phyloP scores from a whole-genome alignment of 2,888 invertebrate genomes.

The Melieria picta region DNA sequence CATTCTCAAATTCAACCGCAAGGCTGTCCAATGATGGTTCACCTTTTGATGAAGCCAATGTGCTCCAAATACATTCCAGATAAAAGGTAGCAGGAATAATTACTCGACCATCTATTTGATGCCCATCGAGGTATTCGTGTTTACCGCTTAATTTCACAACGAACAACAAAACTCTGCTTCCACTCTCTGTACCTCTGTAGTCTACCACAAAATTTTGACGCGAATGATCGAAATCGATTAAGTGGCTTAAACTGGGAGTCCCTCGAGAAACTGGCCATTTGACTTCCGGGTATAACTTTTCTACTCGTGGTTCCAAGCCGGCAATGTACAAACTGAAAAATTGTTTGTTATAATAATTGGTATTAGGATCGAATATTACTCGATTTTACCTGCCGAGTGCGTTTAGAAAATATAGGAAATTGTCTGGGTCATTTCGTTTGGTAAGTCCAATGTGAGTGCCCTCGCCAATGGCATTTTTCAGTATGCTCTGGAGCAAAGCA shows the following conservation, averaged over 20 bases:
- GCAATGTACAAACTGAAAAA: conserved; percentile 75
- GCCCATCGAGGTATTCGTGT: conserved; percentile 78
- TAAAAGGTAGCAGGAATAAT: conserved; percentile 82
- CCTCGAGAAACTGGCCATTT: conserved; percentile 84
- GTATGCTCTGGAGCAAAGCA: conserved; percentile 73
- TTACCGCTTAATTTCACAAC: conserved; percentile 73
- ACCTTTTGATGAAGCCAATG: conserved; percentile 74
- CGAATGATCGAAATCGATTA: conserved; percentile 86
- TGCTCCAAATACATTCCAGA: conserved; percentile 78
- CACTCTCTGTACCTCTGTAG: conserved; percentile 75
- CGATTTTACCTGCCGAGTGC: conserved; percentile 66
- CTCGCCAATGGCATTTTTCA: conserved; percentile 70
- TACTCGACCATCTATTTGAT: conserved; percentile 83
- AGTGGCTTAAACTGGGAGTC: conserved; percentile 83
- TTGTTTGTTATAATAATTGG: neutral
- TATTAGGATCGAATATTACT: neutral
- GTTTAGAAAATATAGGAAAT: conserved; percentile 56
- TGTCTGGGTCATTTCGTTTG: conserved; percentile 68
- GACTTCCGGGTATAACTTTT: conserved; percentile 79
- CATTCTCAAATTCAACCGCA: conserved; percentile 82
- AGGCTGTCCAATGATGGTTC: conserved; percentile 74
- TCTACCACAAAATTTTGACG: conserved; percentile 78
- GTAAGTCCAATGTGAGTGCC: conserved; percentile 71
- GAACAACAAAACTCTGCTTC: conserved; percentile 74
- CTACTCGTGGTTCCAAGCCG: conserved; percentile 78